Evolutionary conservation across 2,797 vertebrate species (phyloP), one percentile per base, ranked within the genome.

Genomic region (Pangasius krempfi): DNA sequence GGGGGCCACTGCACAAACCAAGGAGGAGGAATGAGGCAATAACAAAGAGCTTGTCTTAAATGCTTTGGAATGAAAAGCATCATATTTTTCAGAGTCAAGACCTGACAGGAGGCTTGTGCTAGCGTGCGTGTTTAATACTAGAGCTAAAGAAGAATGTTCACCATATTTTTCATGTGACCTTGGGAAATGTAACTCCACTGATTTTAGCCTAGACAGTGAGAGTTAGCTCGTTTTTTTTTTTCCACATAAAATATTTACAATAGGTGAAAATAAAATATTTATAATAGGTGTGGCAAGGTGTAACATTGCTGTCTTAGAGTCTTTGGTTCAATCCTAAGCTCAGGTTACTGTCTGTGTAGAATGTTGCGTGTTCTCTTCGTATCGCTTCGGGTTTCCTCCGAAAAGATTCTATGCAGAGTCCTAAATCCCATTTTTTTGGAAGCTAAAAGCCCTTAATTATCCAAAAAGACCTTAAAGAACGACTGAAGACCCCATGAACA

Each of bases 11-110:
- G 62, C 73, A 30, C 54, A 62, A 44, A 88, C 78, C 82, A 37
- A 12, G 60, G 47, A 60, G 64, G 33, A 50, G 68, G 78, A 84
- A 54, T 64, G 52, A 72, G 80, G 82, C 72, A 62, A 83, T 64
- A 82, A 37, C 62, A 66, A 70, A 84, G 50, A 66, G 58, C 72
- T 86, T 89, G 88, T 52, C 80, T 47, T 76, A 37, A 87, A 73
- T 27, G 75, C 73, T 85, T 85, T 76, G 50, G 58, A 88, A 91
- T 88, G n/a, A 87, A 87, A 81, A 86, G 25, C 18, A 9, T 89
- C 10, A 54, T 58, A 37, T 58, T 86, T 64, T 87, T 30, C 8
- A 13, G 30, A 60, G n/a, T 80, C 52, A 58, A 66, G 33, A 82
- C 22, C 56, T 27, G 79, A 62, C 20, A 27, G 8, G 58, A 82